Evolutionary conservation across 2,888 invertebrate species (phyloP), one percentile per base, ranked within the genome.

Genomic region (Eupithecia dodoneata): DNA sequence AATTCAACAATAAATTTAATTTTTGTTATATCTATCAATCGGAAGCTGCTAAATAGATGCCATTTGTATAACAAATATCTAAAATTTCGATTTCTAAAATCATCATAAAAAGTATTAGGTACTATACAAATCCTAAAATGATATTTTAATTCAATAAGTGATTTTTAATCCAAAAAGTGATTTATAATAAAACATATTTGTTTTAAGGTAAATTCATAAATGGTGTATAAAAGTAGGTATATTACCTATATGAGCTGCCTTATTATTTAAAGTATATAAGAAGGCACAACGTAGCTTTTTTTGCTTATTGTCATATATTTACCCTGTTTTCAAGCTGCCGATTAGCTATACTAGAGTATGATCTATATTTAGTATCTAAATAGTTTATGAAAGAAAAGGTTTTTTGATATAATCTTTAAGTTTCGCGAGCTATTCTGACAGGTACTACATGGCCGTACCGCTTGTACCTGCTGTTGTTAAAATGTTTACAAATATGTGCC

Each of bases 281-380:
- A 90, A 93, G 90, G 91, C 90, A 92, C 89, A 81, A 85, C 79
- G 79, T 77, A 82, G 82, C 77, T 81, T 79, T 78, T 78, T 75
- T 77, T 75, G 79, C 82, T 87, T 87, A 87, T 89, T 91, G 92
- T 93, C 91, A 90, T 91, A 85, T 82, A 75, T 85, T 93, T 93
- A 93, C 94, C 94, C 93, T 93, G 92, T 88, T 84, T 73, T 77
- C 80, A 79, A 79, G 71, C 77, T 72, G 79, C 80, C 74, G 72
- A 74, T 55, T 74, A 77, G 71, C 74, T 76, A 18, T 30, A 15
- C 47, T 52, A 71, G 66, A 66, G 18, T 71, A 71, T 42, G 4
- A 69, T n/a, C 15, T 44, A 42, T 2, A 45, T 45, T 42, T 67
- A 41, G 1, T 42, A 30, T 30, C 30, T 30, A 42, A 44, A 42